A percentile compares a stretch with the other conserved stretches of the same genome.
Conservation (phyloP, 2,888 invertebrate species). For the Dicycla oo region DNA sequence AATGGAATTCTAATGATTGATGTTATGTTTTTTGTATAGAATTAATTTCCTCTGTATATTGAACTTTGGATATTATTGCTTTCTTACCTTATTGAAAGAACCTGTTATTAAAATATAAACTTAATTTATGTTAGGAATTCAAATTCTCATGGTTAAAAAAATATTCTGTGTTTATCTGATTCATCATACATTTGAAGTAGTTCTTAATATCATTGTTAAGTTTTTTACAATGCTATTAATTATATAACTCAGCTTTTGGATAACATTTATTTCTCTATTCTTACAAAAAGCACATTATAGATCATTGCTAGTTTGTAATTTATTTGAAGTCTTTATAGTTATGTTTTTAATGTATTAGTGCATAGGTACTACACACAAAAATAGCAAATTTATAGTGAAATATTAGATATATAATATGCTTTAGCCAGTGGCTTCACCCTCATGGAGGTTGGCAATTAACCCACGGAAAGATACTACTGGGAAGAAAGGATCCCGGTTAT, state of each 20-base stretch:
- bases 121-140: background rate
- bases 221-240: background rate
- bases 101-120: background rate
- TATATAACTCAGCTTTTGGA: background rate
- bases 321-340: background rate
- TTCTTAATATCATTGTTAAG: background rate
- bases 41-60: background rate
- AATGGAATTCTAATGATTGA: background rate
- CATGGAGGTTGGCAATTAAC: no score
- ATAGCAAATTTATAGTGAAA: background rate
- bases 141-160: background rate
- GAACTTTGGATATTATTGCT: constrained; percentile 12
- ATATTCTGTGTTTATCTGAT: constrained; percentile 2
- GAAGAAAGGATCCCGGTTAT: no score
- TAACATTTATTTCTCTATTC: background rate
- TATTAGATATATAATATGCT: no score
- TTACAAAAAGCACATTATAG: background rate
- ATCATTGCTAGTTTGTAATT: background rate
- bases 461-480: no score
- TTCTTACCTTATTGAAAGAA: background rate
- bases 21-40: background rate
- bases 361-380: background rate
- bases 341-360: background rate
- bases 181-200: background rate
- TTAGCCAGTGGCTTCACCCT: no score